Evolutionary conservation across 2,113 vertebrate genomes (phyloP).

Genomic region (Nyctibius bracteatus): DNA sequence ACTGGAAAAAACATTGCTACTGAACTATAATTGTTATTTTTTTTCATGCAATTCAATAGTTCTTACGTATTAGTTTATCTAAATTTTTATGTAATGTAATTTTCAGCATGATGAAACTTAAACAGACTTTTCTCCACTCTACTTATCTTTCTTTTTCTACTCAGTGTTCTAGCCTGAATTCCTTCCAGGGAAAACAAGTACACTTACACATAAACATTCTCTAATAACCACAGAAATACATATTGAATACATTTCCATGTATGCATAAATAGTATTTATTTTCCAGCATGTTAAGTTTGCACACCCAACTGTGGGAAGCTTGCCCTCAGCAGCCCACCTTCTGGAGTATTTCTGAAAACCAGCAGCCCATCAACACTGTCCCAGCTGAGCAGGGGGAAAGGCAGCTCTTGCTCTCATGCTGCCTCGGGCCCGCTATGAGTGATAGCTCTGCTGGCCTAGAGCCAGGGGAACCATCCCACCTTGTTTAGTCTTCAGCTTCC

Average conservation of each 20-base stretch:
- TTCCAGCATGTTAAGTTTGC: background rate
- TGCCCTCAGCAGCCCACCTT: background rate
- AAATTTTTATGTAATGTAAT: background rate
- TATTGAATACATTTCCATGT: background rate
- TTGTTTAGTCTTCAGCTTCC: background rate
- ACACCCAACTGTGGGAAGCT: background rate
- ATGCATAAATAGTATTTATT: background rate
- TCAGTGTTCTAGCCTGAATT: background rate
- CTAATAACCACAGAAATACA: background rate
- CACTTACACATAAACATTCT: background rate
- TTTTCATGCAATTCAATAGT: background rate
- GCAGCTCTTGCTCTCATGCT: background rate
- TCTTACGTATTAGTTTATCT: background rate
- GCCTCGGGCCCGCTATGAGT: background rate
- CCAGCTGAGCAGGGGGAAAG: background rate
- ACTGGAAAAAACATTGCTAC: conserved; percentile 1
- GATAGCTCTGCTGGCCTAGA: background rate
- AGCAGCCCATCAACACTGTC: background rate
- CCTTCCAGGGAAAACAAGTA: background rate
- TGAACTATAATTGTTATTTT: conserved; percentile 56
- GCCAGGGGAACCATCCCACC: rapidly evolving
- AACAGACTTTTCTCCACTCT: background rate
- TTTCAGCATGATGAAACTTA: background rate
- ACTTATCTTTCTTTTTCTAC: background rate
- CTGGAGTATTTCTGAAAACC: background rate